Base-by-base conservation (phyloP, 2,888 invertebrate species). In the Seira musarum region DNA sequence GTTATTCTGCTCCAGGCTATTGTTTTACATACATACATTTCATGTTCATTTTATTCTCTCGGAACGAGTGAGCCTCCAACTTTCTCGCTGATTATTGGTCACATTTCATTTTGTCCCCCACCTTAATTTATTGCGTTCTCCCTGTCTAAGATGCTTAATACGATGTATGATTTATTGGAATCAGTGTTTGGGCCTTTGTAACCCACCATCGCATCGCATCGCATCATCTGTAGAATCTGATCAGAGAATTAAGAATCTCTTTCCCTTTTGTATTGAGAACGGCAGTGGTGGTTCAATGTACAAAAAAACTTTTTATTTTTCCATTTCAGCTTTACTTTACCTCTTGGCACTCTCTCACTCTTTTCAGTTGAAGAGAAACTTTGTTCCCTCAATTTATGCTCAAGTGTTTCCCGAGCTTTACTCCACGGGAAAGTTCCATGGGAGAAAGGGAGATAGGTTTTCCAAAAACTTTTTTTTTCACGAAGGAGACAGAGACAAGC, bases 141-240 rank as follows among this genome's bases (percentile, higher is more conserved):
- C 25, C 64, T 80, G 73, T 69, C 80, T 74, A 74, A 80, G 80
- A 74, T 69, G 74, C 68, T 80, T 80, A 68, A 74, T 64, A 65
- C 68, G 68, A 80, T 73, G 74, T 80, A 74, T 80, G 80, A 80
- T 80, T 80, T 80, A 80, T 80, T 80, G 80, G 69, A 63, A 80
- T 74, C 64, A 74, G 63, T 68, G 80, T 57, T 53, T 61, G 72
- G 68, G 61, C 13, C 68, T 71, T 79, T 79, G 73, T 69, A 73
- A 79, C 67, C 79, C 30, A 30, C 30, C 30, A 30, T 30, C 30
- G 30, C 30, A 30, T 30, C n/a, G n/a, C n/a, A 78, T 79, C 68
- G 40, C 66, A n/a, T 53, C 53, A 53, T 53, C 17, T 24, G 69
- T 64, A 64, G 30, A 67, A 74, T 80, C 80, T 69, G 80, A 68